Conservation (phyloP, 30 jellyfish, hydroid and myxozoan species). For the Hydractinia symbiolongicarpus region DNA sequence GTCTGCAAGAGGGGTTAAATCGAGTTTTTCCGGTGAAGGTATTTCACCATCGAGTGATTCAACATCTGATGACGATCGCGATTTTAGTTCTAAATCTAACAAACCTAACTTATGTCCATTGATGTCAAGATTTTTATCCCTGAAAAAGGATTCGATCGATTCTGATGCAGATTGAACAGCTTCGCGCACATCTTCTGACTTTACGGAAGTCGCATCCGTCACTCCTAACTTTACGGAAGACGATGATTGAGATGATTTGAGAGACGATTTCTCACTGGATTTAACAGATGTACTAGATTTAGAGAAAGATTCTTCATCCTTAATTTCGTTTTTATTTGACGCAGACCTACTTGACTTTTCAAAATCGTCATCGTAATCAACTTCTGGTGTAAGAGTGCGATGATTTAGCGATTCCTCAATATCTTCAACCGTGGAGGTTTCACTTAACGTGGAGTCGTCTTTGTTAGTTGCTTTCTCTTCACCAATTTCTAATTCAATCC, state of each 20-base stretch:
- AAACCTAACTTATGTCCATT: too few species aligned
- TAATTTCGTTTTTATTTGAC: background rate
- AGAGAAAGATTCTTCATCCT: slow-evolving; percentile 1
- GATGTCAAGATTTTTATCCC: too few species aligned
- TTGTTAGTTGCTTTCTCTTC: background rate
- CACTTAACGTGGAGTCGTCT: slow-evolving; percentile 4
- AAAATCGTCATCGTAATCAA: slow-evolving; percentile 1
- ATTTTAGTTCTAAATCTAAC: background rate
- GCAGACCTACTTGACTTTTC: background rate
- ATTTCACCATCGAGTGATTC: slow-evolving; percentile 3
- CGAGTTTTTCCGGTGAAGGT: slow-evolving; percentile 29
- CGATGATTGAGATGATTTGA: too few species aligned
- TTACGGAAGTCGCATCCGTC: too few species aligned
- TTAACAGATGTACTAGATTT: too few species aligned
- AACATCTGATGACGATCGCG: slow-evolving; percentile 13
- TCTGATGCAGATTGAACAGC: too few species aligned
- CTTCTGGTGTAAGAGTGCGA: background rate
- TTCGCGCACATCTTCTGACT: too few species aligned
- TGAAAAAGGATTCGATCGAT: too few species aligned
- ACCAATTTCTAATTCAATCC: background rate
- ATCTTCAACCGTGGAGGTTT: slow-evolving; percentile 10
- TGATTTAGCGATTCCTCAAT: background rate
- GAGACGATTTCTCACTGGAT: too few species aligned
- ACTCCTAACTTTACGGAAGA: too few species aligned
- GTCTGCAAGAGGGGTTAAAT: slow-evolving; percentile 62